Evolutionary conservation across 1,140 invertebrate species (phyloP).

Genomic region (Drosophila murphyi): DNA sequence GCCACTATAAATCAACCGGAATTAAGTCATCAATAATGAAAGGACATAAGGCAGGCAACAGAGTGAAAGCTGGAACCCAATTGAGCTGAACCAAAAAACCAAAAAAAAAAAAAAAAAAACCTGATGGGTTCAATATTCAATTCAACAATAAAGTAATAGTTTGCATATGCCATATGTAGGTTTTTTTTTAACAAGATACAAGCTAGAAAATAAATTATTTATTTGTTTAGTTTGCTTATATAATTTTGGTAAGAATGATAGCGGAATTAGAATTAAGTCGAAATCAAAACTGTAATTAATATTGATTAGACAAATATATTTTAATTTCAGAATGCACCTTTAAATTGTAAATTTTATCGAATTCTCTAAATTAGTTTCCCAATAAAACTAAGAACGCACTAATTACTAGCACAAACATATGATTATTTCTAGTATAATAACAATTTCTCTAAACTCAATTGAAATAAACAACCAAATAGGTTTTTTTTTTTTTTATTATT

Average conservation of each 20-base stretch:
- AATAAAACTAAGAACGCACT: no score
- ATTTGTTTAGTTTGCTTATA: no score
- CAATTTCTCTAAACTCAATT: constrained; percentile 12
- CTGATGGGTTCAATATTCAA: constrained; percentile 16
- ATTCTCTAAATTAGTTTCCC: neutral
- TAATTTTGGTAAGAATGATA: no score
- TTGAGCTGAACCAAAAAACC: constrained; percentile 33
- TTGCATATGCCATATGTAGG: neutral
- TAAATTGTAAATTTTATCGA: neutral
- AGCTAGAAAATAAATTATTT: no score
- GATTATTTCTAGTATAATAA: neutral
- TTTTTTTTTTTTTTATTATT: constrained; percentile 7
- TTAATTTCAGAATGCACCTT: no score
- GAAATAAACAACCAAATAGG: constrained; percentile 33
- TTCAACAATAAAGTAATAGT: constrained; percentile 12
- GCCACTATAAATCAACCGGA: constrained; percentile 80
- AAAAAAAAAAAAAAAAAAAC: neutral
- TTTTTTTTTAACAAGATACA: no score
- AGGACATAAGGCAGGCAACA: constrained; percentile 75
- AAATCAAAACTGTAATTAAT: no score
- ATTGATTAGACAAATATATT: no score
- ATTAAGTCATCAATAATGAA: constrained; percentile 81
- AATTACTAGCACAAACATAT: neutral
- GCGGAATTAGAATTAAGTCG: no score
- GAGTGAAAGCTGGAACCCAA: constrained; percentile 57